These are phyloP conservation scores for Iphiclides podalirius DNA, from an alignment of 2,888 invertebrate genomes.

Conservation along the genomic window DNA sequence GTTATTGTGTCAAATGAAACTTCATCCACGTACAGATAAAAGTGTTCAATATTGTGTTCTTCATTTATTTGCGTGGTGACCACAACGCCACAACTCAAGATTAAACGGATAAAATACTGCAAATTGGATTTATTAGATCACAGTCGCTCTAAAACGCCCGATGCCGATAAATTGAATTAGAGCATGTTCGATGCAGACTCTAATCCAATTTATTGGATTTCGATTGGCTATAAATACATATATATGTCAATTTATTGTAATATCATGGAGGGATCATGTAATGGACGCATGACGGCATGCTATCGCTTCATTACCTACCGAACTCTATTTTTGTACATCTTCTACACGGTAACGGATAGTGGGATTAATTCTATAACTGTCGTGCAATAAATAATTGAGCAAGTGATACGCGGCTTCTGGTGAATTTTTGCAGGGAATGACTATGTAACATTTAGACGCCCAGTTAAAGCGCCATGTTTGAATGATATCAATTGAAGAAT, in stretches of 20 bases:
- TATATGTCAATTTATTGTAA: conserved; percentile 19
- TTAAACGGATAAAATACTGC: conserved; percentile 13
- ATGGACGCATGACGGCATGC: conserved; percentile 13
- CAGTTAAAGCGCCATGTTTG: too few species aligned
- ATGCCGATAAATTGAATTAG: conserved; percentile 24
- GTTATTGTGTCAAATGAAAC: conserved; percentile 70
- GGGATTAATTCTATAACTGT: neutral
- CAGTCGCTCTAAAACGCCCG: conserved; percentile 6
- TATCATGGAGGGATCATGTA: conserved; percentile 8
- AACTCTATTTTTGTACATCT: conserved; percentile 15
- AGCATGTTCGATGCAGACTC: conserved; percentile 10
- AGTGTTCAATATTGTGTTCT: conserved; percentile 38
- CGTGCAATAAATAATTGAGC: neutral
- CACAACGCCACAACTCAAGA: neutral
- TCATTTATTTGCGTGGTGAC: conserved; percentile 26
- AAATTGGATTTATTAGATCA: conserved; percentile 22
- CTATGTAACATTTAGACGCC: too few species aligned
- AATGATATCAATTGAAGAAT: too few species aligned
- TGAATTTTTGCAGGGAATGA: too few species aligned
- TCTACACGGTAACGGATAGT: conserved; percentile 3
- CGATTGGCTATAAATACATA: conserved; percentile 20
- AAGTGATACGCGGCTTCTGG: neutral
- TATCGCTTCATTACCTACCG: conserved; percentile 13
- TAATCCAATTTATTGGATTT: conserved; percentile 21
- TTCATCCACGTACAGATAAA: conserved; percentile 57